Evolutionary conservation across 2,888 invertebrate genomes (phyloP).

Genomic region (Daptonema setosum): DNA sequence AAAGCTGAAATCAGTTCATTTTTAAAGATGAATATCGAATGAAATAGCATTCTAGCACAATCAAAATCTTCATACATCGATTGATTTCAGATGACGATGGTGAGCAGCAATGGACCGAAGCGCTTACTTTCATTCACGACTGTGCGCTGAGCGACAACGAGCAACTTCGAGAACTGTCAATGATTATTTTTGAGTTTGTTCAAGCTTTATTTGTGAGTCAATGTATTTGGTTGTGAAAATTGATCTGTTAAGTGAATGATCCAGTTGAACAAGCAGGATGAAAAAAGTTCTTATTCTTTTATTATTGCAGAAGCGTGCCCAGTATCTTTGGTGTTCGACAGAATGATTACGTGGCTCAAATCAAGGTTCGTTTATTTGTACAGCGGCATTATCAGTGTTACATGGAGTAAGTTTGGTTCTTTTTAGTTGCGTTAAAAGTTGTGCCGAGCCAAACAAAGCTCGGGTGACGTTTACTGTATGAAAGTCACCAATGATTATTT

Average conservation of each 20-base stretch:
- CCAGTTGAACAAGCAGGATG: neutral
- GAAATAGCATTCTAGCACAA: too few species aligned
- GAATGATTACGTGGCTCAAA: conserved; percentile 63
- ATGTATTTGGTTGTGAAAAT: too few species aligned
- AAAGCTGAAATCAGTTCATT: too few species aligned
- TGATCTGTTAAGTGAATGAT: neutral
- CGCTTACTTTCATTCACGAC: conserved; percentile 71
- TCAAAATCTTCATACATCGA: neutral
- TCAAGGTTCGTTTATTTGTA: conserved; percentile 77
- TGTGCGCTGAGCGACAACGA: conserved; percentile 64
- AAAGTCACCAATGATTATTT: too few species aligned
- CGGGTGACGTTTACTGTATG: too few species aligned
- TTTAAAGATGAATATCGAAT: too few species aligned
- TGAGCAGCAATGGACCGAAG: conserved; percentile 41
- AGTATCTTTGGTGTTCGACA: conserved; percentile 91
- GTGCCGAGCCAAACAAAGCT: too few species aligned
- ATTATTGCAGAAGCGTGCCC: conserved; percentile 52
- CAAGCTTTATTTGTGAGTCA: too few species aligned
- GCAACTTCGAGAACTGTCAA: conserved; percentile 68
- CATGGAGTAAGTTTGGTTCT: too few species aligned
- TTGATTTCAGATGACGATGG: conserved; percentile 15
- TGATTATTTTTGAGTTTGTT: conserved; percentile 71
- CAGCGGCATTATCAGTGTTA: conserved; percentile 53
- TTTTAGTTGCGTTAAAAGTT: too few species aligned
- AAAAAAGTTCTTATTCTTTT: neutral